These are phyloP conservation scores for Sphaeramia orbicularis DNA, from an alignment of 2,797 vertebrate genomes.

Conservation along the genomic window DNA sequence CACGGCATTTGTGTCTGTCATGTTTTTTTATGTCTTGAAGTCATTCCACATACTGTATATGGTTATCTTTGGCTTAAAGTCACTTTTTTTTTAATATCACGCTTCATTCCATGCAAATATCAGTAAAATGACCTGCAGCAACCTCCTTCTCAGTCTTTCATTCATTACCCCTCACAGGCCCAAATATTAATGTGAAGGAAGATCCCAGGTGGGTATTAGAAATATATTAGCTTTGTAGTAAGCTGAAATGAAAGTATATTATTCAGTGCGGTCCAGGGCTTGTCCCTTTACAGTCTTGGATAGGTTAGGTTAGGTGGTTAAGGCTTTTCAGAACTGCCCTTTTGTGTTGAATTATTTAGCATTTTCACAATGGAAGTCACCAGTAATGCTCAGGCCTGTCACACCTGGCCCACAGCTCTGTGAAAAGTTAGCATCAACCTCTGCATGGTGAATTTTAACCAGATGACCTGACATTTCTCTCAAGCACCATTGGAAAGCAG, in stretches of 20 bases:
- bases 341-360: conserved; percentile 71
- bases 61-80: no score
- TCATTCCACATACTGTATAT: no score
- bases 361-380: conserved; percentile 56
- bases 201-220: conserved; percentile 37
- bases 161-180: conserved; percentile 12
- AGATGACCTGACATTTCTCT: conserved; percentile 43
- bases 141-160: conserved; percentile 22
- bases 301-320: conserved; percentile 51
- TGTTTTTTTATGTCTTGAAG: no score
- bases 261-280: conserved; percentile 35
- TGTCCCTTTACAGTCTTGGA: conserved; percentile 33
- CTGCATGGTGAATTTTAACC: conserved; percentile 47
- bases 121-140: conserved; percentile 7
- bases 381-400: conserved; percentile 33
- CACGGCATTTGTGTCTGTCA: no score
- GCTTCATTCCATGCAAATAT: conserved; percentile 3
- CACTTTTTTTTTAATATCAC: background rate
- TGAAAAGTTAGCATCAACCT: conserved; percentile 31
- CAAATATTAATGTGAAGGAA: conserved; percentile 43
- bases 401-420: conserved; percentile 36
- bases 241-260: conserved; percentile 52
- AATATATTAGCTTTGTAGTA: conserved; percentile 54
- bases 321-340: conserved; percentile 61
- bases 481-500: conserved; percentile 15